Evolutionary conservation across 1,140 invertebrate species (phyloP), one percentile per base, ranked within the genome.

Genomic region (Diorhabda elongata): DNA sequence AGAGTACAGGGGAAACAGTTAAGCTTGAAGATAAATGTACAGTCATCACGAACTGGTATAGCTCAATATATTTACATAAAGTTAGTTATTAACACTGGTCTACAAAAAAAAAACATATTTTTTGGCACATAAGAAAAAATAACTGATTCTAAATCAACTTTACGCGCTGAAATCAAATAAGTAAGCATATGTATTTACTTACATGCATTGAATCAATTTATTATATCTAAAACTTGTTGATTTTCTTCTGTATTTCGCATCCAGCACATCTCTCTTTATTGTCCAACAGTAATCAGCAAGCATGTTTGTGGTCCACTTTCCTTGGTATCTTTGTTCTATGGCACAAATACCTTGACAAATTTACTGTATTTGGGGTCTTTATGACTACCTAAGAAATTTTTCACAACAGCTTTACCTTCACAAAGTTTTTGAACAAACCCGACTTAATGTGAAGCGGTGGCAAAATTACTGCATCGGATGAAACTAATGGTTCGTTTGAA

Each of bases 151-250:
- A 26, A 71, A 44, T 2, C 67, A 44, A 42, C 62, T 2, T 65
- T 78, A 62, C 77, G 70, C 70, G 69, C 66, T 81, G 80, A 67
- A 70, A 79, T 42, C 75, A 67, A 26, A 26, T 26, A 26, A 0
- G 26, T 26, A 26, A 26, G 26, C 26, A 26, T 26, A 1, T 26
- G 26, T 26, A 26, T 26, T 26, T 26, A 26, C 26, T 26, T 26
- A 26, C 26, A 1, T 26, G 26, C 26, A 26, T 26, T 26, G 26
- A 26, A 26, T 26, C 0, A 26, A 26, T 26, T 26, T 26, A 26
- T 26, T 1, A 26, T 26, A 26, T 26, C 26, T 26, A 26, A 26
- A 26, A 26, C 26, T 26, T 26, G 26, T 26, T 26, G 26, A 26
- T 26, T 26, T 26, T 44, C 76, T 64, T 57, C 81, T 70, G 9